Base-by-base conservation (phyloP, 2,797 vertebrate genomes). In the Hippoglossus hippoglossus region DNA sequence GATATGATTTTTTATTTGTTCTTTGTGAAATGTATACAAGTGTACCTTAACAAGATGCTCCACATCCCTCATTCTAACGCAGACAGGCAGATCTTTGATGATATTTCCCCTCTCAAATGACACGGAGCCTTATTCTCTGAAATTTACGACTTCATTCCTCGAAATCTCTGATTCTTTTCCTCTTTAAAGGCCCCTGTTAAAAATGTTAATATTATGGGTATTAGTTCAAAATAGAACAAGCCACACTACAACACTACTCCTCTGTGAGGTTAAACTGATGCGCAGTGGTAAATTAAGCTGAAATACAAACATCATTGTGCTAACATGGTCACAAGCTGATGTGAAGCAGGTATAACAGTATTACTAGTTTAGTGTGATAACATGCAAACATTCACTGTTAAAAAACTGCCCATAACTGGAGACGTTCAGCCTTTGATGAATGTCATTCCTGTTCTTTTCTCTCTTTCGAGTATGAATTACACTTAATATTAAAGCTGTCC, bases 401-500 rank as follows among this genome's bases (percentile, higher is more conserved):
- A 39, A 39, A 39, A 39, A 12, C 36, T 11, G 9, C 1, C 10
- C 34, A 11, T 6, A 61, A 13, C 41, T 63, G 47, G 18, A 77
- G 60, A 62, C 49, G 46, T 52, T 21, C 7, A 58, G 0, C 54
- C 57, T 75, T 31, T 67, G 39, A 26, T 58, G 36, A 31, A 26
- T 10, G 12, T 24, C 66, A 53, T 71, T 50, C 63, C 21, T 60
- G 25, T 54, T 44, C 16, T 64, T 46, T 56, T 56, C 18, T 21
- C 4, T 53, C 44, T 63, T 34, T 75, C 24, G 21, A 39, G 46
- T 57, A 24, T 26, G 25, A 60, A 63, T 55, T 11, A 63, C 57
- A 49, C 22, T 46, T 41, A 61, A 65, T 57, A 66, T 59, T 57
- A 73, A 76, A 69, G 67, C 72, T 24, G 47, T 63, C 24, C 16